A percentile compares a stretch with the other conserved stretches of the same genome.
Conservation (phyloP, 2,797 vertebrate species). For the Poeciliopsis paucimaculata region DNA sequence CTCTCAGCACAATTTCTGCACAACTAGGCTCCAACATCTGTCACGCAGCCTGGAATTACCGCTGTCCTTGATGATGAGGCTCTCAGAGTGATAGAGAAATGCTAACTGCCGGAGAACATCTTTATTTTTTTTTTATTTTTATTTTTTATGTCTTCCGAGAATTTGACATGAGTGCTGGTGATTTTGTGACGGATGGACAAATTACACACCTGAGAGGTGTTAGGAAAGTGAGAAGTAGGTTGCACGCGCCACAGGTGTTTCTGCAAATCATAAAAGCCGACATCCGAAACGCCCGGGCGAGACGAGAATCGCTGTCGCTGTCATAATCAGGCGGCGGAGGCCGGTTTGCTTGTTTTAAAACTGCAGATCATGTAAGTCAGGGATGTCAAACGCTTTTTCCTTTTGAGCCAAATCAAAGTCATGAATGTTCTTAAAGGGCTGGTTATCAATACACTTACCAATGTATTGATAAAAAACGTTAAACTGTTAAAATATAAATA, state of each 20-base stretch:
- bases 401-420: too few relatives aligned
- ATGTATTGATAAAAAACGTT: too few relatives aligned
- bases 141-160: not conserved
- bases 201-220: conserved; percentile 13
- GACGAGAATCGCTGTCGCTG: not conserved
- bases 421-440: too few relatives aligned
- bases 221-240: not conserved
- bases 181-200: conserved; percentile 13
- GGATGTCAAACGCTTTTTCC: too few relatives aligned
- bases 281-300: not conserved
- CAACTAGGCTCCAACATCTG: conserved; percentile 19
- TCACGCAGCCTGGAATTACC: conserved; percentile 24
- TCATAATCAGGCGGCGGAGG: not conserved
- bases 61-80: conserved; percentile 21
- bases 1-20: not conserved
- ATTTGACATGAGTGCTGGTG: conserved; percentile 6
- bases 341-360: conserved; percentile 3
- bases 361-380: not conserved
- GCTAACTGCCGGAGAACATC: conserved; percentile 16
- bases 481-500: too few relatives aligned
- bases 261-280: not conserved
- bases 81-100: conserved; percentile 15
- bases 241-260: not conserved
- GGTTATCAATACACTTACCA: too few relatives aligned
- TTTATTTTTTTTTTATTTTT: too few relatives aligned